Evolutionary conservation across 2,888 invertebrate species (phyloP), one percentile per base, ranked within the genome.

Genomic region (Caenorhabditis imperialis): DNA sequence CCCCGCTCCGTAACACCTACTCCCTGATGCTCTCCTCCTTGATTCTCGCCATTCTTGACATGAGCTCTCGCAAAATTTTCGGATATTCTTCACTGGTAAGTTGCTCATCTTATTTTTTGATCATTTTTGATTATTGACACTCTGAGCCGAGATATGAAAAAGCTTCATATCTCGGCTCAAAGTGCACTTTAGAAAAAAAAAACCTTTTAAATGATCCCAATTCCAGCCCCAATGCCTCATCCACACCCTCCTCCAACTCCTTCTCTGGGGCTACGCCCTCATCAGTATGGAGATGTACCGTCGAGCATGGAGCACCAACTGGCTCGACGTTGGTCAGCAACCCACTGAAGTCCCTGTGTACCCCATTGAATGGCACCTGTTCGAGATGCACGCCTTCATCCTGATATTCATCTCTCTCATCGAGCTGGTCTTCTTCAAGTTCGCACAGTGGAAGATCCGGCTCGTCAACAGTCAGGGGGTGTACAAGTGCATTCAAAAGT

Each of bases 391-490:
- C 27, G 54, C 73, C 0, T 61, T 74, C 38, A 7, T 61, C 8
- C n/a, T 61, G 7, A 50, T 74, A 10, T 53, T 74, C 35, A 35
- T 62, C 8, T 44, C 67, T 10, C 23, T 62, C 22, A 8, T 55
- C 8, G 67, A 69, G 10, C 18, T 35, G 0, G 22, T 74, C 10
- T 23, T 67, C 33, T 57, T 57, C 23, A 47, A 69, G 10, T 62
- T 47, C 35, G 50, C 62, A 14, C 20, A 38, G 12, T 42, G 33
- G 18, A 37, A 27, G 0, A 44, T 75, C 10, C 22, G 35, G 35
- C 23, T 61, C n/a, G 51, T 54, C 20, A 45, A 48, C 8, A 74
- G 74, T 61, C 45, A 74, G 51, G 74, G 74, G 20, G 54, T 62
- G 25, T 74, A 74, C 38, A 67, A 55, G 35, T 67, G 67, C 35